Conservation (phyloP, 2,797 vertebrate species). For the Arnoldichthys spilopterus region DNA sequence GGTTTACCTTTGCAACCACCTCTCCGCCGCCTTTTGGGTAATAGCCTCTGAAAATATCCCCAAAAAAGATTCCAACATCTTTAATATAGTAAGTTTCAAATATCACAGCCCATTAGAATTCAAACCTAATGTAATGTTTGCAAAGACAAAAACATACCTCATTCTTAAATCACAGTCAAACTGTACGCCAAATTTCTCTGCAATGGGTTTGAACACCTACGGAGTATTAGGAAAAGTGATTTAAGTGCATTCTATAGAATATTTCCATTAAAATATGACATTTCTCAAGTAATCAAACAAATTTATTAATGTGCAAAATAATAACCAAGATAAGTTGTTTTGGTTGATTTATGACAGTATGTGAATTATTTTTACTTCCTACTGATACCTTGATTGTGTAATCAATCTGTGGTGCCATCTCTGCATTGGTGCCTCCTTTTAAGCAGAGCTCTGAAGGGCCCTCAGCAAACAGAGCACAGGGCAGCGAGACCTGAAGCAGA, state of each 20-base stretch:
- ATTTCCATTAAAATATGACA: too few relatives aligned
- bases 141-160: constrained; percentile 74
- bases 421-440: constrained; percentile 95
- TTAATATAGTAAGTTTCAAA: too few relatives aligned
- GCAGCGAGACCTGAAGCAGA: constrained; percentile 91
- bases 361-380: background rate
- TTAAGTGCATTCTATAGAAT: background rate
- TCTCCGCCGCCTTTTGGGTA: constrained; percentile 96
- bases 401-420: constrained; percentile 98
- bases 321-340: background rate
- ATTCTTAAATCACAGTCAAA: constrained; percentile 91
- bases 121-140: background rate
- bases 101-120: background rate
- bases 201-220: constrained; percentile 94
- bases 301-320: background rate
- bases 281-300: background rate
- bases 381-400: constrained; percentile 88
- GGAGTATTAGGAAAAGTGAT: constrained; percentile 39
- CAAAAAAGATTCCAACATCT: background rate
- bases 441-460: constrained; percentile 85
- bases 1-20: constrained; percentile 85
- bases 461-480: constrained; percentile 88
- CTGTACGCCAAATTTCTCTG: constrained; percentile 89
- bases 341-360: background rate
- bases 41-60: constrained; percentile 83